Base-by-base conservation (phyloP, 2,888 invertebrate genomes). In the Cheilosia impressa region DNA sequence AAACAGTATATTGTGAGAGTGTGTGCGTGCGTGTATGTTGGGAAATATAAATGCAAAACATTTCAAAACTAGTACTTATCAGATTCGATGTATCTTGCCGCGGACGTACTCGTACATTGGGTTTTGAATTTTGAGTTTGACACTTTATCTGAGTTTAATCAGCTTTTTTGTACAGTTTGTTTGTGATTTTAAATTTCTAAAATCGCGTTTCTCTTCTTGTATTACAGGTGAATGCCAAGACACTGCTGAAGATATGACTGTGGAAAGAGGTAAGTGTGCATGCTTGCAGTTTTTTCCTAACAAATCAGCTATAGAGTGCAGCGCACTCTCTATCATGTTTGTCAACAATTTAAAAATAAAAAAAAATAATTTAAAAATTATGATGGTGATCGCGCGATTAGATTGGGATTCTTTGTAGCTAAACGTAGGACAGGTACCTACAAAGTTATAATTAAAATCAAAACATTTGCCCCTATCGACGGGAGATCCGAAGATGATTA, bases 181-280 rank as follows among this genome's bases (percentile, higher is more conserved):
- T 10, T 60, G 34, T 24, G 27, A n/a, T 53, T 71, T 52, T 10
- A 45, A 66, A 60, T 71, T 76, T 80, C 75, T 76, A 79, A 83
- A 65, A 53, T n/a, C 22, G 50, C 68, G 68, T 22, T 34, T 47
- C 19, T 65, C 17, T 72, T 63, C 62, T 88, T 22, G 45, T 58
- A 13, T 90, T 91, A 17, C 89, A 92, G 92, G 92, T 91, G 92
- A 92, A 90, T 92, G 92, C 89, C 90, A 91, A 88, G 92, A 92
- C 89, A 90, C 91, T 87, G 89, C 91, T 88, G 91, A 92, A 90
- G 91, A 92, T 89, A 92, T 92, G 91, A 91, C 91, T 89, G 90
- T 91, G 88, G 92, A 92, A 89, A 90, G 91, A 91, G 92, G 92
- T 92, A 88, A 90, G 91, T 90, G 57, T 65, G 50, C 31, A 43